Percentiles rank a stretch among this genome's conserved stretches.
These are phyloP conservation scores for Drosophila busckii DNA, from an alignment of 1,140 invertebrate species.

Conservation along the genomic window DNA sequence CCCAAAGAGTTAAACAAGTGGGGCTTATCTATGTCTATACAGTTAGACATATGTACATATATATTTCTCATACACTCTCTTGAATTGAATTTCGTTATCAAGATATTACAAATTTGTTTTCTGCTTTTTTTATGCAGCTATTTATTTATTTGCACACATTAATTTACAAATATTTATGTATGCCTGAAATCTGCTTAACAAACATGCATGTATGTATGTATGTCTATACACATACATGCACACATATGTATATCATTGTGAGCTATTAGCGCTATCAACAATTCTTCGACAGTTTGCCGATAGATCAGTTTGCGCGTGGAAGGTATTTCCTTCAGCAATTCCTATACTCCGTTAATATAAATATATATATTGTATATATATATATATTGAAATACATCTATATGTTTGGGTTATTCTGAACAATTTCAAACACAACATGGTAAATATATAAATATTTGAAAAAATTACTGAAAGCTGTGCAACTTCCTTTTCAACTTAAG, in stretches of 20 bases:
- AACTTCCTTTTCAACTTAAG: no score
- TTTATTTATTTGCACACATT: conserved; percentile 7
- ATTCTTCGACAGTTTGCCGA: conserved; percentile 74
- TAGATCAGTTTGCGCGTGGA: conserved; percentile 74
- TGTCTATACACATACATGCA: conserved; percentile 8
- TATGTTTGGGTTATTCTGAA: no score
- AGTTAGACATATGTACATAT: not conserved
- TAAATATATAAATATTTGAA: no score
- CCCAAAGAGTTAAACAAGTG: not conserved
- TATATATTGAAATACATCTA: conserved; percentile 7
- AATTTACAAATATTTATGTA: not conserved
- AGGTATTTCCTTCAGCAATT: conserved; percentile 59
- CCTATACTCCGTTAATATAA: conserved; percentile 13
- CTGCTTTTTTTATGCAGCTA: no score
- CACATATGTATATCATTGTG: conserved; percentile 32
- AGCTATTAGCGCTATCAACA: conserved; percentile 64
- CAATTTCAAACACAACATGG: no score
- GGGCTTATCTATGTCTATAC: conserved; percentile 12
- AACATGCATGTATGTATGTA: not conserved
- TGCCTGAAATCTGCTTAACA: no score
- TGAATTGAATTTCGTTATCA: conserved; percentile 18
- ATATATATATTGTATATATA: not conserved
- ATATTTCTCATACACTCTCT: conserved; percentile 7
- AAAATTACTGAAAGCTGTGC: no score
- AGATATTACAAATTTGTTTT: conserved; percentile 9